Percentiles rank a stretch among this genome's conserved stretches.
Evolutionary conservation across 2,888 invertebrate species (phyloP).

Genomic region (Micoletzkya japonica): DNA sequence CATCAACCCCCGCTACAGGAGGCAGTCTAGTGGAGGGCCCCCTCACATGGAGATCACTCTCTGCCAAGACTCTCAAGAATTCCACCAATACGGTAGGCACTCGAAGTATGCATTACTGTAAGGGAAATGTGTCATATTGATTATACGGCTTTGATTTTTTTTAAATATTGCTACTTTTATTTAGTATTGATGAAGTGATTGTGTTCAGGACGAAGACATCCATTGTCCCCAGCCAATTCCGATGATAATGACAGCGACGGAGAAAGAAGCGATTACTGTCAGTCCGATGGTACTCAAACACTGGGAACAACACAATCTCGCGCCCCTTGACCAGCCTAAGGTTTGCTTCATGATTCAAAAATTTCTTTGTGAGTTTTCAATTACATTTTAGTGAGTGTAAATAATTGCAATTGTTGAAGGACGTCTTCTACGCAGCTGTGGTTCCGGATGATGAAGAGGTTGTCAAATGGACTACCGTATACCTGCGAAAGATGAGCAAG

Average conservation of each 20-base stretch:
- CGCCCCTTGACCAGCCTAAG: conserved; percentile 21
- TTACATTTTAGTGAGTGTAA: background rate
- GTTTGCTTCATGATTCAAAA: conserved; percentile 5
- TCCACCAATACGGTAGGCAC: background rate
- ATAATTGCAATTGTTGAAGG: conserved; percentile 69
- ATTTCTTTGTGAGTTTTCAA: too few relatives aligned
- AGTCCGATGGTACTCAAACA: conserved; percentile 12
- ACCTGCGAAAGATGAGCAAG: conserved; percentile 48
- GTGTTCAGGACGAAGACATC: conserved; percentile 22
- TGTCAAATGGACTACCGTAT: conserved; percentile 72
- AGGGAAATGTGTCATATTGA: too few relatives aligned
- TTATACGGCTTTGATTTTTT: too few relatives aligned
- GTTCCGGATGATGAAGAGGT: conserved; percentile 88
- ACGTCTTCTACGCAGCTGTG: conserved; percentile 90
- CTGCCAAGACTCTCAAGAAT: conserved; percentile 71
- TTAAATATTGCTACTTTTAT: background rate
- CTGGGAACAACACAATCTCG: conserved; percentile 20
- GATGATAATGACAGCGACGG: conserved; percentile 10
- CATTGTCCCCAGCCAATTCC: conserved; percentile 20
- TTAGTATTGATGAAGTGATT: background rate
- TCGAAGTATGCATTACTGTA: too few relatives aligned
- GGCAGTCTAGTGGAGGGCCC: conserved; percentile 94
- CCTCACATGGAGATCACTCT: conserved; percentile 93
- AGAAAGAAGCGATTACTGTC: conserved; percentile 19
- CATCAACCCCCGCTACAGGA: conserved; percentile 59